Conservation (phyloP, 2,888 invertebrate species). For the Drosophila macrothrix region DNA sequence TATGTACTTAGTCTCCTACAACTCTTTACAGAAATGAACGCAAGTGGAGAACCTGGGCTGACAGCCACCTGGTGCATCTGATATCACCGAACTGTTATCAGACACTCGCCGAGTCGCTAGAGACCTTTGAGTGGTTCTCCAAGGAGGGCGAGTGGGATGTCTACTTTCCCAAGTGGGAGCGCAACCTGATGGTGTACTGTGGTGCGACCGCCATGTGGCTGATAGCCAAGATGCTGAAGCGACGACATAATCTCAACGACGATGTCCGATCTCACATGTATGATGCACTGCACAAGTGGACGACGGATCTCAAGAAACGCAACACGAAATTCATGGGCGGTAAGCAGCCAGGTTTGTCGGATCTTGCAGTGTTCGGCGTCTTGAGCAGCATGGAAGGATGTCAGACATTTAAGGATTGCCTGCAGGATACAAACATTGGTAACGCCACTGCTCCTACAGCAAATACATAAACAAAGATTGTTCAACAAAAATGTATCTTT, state of each 20-base stretch:
- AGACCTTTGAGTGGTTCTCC: slow-evolving; percentile 98
- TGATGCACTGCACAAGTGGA: slow-evolving; percentile 94
- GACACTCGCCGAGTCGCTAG: slow-evolving; percentile 92
- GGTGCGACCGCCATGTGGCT: slow-evolving; percentile 98
- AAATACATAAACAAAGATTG: neutral
- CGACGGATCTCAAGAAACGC: slow-evolving; percentile 88
- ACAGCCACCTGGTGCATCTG: slow-evolving; percentile 94
- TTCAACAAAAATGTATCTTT: slow-evolving; percentile 4
- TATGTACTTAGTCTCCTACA: neutral
- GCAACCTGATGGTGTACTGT: slow-evolving; percentile 93
- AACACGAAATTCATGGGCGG: slow-evolving; percentile 94
- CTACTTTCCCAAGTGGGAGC: slow-evolving; percentile 94
- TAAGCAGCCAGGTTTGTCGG: slow-evolving; percentile 93
- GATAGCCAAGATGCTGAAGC: slow-evolving; percentile 94
- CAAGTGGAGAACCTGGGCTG: slow-evolving; percentile 98
- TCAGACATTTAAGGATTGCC: slow-evolving; percentile 92
- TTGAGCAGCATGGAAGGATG: slow-evolving; percentile 97
- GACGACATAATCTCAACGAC: slow-evolving; percentile 92
- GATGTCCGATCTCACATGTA: slow-evolving; percentile 96
- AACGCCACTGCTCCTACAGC: slow-evolving; percentile 37
- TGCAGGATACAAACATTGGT: slow-evolving; percentile 90
- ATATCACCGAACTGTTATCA: slow-evolving; percentile 99
- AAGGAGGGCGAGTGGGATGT: slow-evolving; percentile 96
- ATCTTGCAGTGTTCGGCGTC: slow-evolving; percentile 95
- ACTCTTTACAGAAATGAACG: slow-evolving; percentile 91